Base-by-base conservation (phyloP, 2,113 vertebrate genomes). In the Plectropomus leopardus region DNA sequence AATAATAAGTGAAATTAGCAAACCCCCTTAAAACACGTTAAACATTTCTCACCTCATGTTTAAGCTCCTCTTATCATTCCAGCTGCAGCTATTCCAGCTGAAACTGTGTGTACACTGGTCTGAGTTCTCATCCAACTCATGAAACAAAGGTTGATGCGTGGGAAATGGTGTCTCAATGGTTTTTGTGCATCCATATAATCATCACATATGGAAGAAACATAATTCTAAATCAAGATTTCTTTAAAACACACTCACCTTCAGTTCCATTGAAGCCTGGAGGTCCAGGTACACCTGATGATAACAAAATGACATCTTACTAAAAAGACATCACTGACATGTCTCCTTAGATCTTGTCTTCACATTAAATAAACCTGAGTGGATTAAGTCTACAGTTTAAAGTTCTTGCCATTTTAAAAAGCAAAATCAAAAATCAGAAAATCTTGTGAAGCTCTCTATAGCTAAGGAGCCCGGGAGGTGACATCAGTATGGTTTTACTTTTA, bases 231-330 rank as follows among this genome's bases (percentile, higher is more conserved):
- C 11, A 17, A 60, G 15, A n/a, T 66, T 0, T 45, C 3, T 23
- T 44, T 8, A 59, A 4, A 7, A 23, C 13, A 23, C 30, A 28
- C 51, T 78, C 34, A 78, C 87, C 87, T 53, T 61, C 5, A 72
- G 24, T 7, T 45, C 82, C 86, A 40, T 21, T 76, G 24, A 17
- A 23, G 34, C 80, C 73, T 24, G 32, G 15, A 6, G n/a, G 69
- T 13, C 80, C 83, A 8, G 0, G 14, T 7, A 4, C 0, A 78
- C 73, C 86, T 88, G 64, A 40, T 0, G 36, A 57, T 7, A 64
- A 32, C 15, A 80, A 80, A 32, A 42, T 32, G 1, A 65, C 16
- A 55, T 55, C 7, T 8, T 16, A 9, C 24, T 15, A 34, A 47
- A 34, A 47, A 47, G 7, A 51, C 45, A 51, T 34, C 19, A 30